A percentile compares a stretch with the other conserved stretches of the same genome.
Evolutionary conservation across 2,888 invertebrate species (phyloP).

Genomic region (Hartigia nigra): DNA sequence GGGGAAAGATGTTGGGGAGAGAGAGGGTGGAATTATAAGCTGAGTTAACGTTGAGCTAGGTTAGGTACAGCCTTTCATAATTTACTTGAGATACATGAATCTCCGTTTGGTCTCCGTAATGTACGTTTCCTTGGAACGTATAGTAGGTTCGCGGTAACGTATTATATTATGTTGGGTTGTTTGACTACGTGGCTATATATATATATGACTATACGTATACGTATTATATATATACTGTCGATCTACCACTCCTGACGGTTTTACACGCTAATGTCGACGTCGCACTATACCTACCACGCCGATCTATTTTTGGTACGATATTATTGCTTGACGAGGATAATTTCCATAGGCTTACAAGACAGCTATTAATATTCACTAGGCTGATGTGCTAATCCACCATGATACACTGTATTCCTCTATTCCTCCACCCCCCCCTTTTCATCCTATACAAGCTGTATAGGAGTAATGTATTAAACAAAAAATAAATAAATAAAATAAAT

Average conservation of each 20-base stretch:
- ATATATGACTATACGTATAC: too few relatives aligned
- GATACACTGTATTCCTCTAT: neutral
- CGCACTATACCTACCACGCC: neutral
- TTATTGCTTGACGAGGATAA: neutral
- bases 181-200: neutral
- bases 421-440: too few relatives aligned
- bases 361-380: neutral
- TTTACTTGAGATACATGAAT: neutral
- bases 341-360: neutral
- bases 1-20: neutral
- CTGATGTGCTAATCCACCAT: neutral
- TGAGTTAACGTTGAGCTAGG: neutral
- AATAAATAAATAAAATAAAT: neutral
- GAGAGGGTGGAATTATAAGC: neutral
- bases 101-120: neutral
- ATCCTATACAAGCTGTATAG: neutral
- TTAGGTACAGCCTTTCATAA: neutral
- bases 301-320: neutral
- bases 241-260: neutral
- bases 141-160: neutral
- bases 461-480: neutral
- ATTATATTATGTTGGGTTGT: neutral
- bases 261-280: neutral
- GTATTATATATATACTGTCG: neutral
- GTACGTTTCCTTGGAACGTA: neutral